Conservation (phyloP, 2,888 invertebrate species). For the Pediacus dermestoides region DNA sequence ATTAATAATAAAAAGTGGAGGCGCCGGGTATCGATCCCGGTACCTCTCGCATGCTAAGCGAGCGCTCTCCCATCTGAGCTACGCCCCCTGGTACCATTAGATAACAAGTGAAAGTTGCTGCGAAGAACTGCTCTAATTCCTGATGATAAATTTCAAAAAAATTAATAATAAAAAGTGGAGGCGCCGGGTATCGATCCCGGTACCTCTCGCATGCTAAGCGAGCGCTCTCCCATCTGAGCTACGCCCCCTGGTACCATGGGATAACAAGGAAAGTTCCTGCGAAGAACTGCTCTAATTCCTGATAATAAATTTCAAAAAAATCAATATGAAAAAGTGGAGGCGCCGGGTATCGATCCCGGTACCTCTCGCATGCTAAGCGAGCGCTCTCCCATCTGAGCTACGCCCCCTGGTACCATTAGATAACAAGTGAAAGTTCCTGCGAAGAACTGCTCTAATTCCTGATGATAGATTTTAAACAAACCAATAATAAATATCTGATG, state of each 20-base stretch:
- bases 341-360: conserved; percentile 48
- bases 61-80: conserved; percentile 47
- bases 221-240: conserved; percentile 58
- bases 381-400: conserved; percentile 46
- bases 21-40: conserved; percentile 48
- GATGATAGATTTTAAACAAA: too few relatives aligned
- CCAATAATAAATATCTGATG: too few relatives aligned
- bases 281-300: background rate
- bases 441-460: too few relatives aligned
- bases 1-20: conserved; percentile 42
- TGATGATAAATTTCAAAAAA: too few relatives aligned
- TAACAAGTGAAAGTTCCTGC: too few relatives aligned
- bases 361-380: conserved; percentile 48
- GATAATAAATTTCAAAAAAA: conserved; percentile 3
- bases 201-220: conserved; percentile 58
- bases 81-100: conserved; percentile 38
- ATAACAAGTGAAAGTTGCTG: background rate
- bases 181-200: conserved; percentile 54
- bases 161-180: too few relatives aligned
- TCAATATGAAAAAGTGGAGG: conserved; percentile 39
- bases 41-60: conserved; percentile 49
- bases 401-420: conserved; percentile 30
- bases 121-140: background rate
- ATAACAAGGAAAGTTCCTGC: background rate
- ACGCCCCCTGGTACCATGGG: conserved; percentile 37